Base-by-base conservation (phyloP, 2,797 vertebrate species). In the Alfaro cultratus region DNA sequence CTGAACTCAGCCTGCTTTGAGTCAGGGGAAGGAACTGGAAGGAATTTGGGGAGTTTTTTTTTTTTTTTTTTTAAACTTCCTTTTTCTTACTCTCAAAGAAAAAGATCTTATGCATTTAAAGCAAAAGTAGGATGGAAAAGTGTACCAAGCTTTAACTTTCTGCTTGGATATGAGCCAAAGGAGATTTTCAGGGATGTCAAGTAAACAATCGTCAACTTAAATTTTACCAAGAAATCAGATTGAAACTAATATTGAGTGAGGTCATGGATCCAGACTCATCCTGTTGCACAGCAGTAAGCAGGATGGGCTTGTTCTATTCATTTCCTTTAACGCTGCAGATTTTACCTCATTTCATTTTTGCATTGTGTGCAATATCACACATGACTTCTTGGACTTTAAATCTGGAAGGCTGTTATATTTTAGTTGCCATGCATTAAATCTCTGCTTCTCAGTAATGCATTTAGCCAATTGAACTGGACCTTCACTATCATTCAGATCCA, bases 21-120 rank as follows among this genome's bases (percentile, higher is more conserved):
- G 87, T 87, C 87, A 76, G 83, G 85, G 87, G 83, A 93, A 94
- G 91, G 90, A 93, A 92, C 89, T 78, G 70, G 79, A 77, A 94
- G 87, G 90, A 93, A 92, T 95, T 94, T 87, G 74, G 94, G 93
- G 94, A 92, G 91, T 91, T 84, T 68, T 39, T 12, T 93, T 91
- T 87, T 74, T 51, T 23, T 21, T 51, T 51, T 51, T 26, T 26
- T 53, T 26, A 1, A 49, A 53, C 51, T 53, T 53, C 82, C 79
- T 85, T 74, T n/a, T 76, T 49, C 51, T 81, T 85, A 31, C 81
- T 86, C 83, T 82, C 79, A 84, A 80, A 78, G 83, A 88, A 89
- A 83, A 76, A 7, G 34, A 57, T 68, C 71, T 57, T 31, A 49
- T 80, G 74, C 83, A 15, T 85, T 83, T 36, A 76, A 45, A 31